Percentiles rank a stretch among this genome's conserved stretches.
Conservation (phyloP, 1,140 invertebrate genomes). For the Ostrea edulis region DNA sequence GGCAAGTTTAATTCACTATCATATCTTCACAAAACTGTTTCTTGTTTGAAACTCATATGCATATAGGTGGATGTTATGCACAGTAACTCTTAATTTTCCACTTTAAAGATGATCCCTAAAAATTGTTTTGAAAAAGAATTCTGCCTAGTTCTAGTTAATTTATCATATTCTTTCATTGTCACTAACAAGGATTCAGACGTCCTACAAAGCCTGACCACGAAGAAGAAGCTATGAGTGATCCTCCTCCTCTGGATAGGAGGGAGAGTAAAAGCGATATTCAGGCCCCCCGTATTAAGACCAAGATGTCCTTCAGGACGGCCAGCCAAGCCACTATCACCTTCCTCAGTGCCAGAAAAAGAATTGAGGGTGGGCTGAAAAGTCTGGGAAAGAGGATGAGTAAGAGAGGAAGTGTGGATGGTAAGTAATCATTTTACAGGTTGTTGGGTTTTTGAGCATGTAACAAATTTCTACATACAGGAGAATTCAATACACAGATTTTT, state of each 20-base stretch:
- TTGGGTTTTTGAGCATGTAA: not conserved
- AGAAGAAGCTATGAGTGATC: slow-evolving; percentile 71
- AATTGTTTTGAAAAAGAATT: too few species aligned
- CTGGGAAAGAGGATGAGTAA: slow-evolving; percentile 71
- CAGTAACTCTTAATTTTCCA: too few species aligned
- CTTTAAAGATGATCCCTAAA: too few species aligned
- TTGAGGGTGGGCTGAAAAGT: slow-evolving; percentile 76
- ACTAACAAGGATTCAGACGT: slow-evolving; percentile 70
- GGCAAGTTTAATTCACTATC: too few species aligned
- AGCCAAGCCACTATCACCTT: slow-evolving; percentile 78
- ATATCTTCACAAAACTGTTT: too few species aligned
- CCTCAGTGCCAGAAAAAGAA: slow-evolving; percentile 75
- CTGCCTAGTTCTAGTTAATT: too few species aligned
- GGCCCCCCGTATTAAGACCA: slow-evolving; percentile 64
- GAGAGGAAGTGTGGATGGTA: slow-evolving; percentile 68
- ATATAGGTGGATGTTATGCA: too few species aligned
- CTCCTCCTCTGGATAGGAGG: slow-evolving; percentile 65
- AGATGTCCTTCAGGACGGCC: slow-evolving; percentile 78
- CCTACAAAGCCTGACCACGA: slow-evolving; percentile 76
- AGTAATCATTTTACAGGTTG: not conserved
- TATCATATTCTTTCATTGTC: too few species aligned
- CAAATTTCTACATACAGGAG: not conserved
- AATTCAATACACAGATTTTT: too few species aligned
- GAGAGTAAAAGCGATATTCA: slow-evolving; percentile 73
- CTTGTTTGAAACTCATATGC: too few species aligned